Evolutionary conservation across 2,888 invertebrate genomes (phyloP), one percentile per base, ranked within the genome.

Genomic region (Thymelicus acteon): DNA sequence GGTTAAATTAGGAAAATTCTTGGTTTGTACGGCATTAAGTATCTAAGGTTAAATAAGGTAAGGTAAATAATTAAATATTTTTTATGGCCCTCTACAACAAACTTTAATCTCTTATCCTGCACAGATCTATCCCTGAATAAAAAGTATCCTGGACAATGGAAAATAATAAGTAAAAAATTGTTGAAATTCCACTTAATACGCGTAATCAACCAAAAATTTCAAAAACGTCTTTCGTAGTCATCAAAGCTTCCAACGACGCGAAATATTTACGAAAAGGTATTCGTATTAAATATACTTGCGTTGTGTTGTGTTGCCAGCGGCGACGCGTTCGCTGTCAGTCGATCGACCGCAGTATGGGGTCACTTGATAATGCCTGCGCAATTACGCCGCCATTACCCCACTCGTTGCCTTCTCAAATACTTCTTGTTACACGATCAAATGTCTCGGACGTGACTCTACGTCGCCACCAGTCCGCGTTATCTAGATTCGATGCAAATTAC

Each of bases 361-460:
- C 93, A 92, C 87, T 83, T 82, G 92, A 92, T 92, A 92, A 91
- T 91, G 86, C 81, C 83, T 84, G 87, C 80, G 88, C 92, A 92
- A 93, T 92, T 92, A 93, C 86, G 84, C 85, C 82, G 79, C 85
- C 84, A 89, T 89, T 91, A 88, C 85, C 77, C 77, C 82, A 81
- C 75, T 76, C 73, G 75, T 76, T 73, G 78, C 80, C 75, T 80
- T 80, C 81, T 76, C 88, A 89, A 90, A 89, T 84, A 88, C 86
- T 88, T 85, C 78, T 79, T 85, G 90, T 91, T 90, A 88, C 85
- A 83, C 86, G 88, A 90, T 89, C 90, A 91, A 91, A 91, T 90
- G 90, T 89, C 89, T 90, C 82, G 82, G 88, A 92, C 92, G 92
- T 91, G 91, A 91, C 90, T 89, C 73, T 75, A 82, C 78, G 75